These are phyloP conservation scores for Philonicus albiceps DNA, from an alignment of 2,888 invertebrate genomes.

Conservation along the genomic window DNA sequence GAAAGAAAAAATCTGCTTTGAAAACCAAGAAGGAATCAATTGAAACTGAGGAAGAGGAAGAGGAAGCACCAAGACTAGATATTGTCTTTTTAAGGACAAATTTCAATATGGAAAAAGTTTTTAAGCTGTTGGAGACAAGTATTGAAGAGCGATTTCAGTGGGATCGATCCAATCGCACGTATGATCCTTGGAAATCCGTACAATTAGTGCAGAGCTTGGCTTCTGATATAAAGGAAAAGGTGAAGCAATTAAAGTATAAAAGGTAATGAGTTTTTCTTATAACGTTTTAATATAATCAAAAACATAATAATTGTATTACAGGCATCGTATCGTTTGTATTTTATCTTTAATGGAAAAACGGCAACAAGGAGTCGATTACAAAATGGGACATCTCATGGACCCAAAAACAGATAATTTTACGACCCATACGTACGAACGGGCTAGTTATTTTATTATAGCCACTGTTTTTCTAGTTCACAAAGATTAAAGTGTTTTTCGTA, in stretches of 20 bases:
- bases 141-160: slow-evolving; percentile 61
- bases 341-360: slow-evolving; percentile 61
- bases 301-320: slow-evolving; percentile 45
- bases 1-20: slow-evolving; percentile 40
- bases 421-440: slow-evolving; percentile 58
- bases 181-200: slow-evolving; percentile 61
- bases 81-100: slow-evolving; percentile 58
- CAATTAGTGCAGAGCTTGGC: slow-evolving; percentile 59
- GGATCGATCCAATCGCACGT: slow-evolving; percentile 62
- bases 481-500: slow-evolving; percentile 52
- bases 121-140: slow-evolving; percentile 58
- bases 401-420: slow-evolving; percentile 60
- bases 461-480: slow-evolving; percentile 60
- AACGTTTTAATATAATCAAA: background rate
- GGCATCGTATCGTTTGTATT: slow-evolving; percentile 61
- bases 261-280: slow-evolving; percentile 52
- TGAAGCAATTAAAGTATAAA: slow-evolving; percentile 58
- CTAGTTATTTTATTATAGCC: slow-evolving; percentile 60
- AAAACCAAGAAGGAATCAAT: background rate
- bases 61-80: slow-evolving; percentile 56
- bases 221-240: slow-evolving; percentile 58
- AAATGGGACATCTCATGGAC: slow-evolving; percentile 61
- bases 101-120: slow-evolving; percentile 61
- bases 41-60: slow-evolving; percentile 49
- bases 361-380: slow-evolving; percentile 59